phyloP scores from a whole-genome alignment of 2,113 vertebrate genomes.

The Monopterus albus region DNA sequence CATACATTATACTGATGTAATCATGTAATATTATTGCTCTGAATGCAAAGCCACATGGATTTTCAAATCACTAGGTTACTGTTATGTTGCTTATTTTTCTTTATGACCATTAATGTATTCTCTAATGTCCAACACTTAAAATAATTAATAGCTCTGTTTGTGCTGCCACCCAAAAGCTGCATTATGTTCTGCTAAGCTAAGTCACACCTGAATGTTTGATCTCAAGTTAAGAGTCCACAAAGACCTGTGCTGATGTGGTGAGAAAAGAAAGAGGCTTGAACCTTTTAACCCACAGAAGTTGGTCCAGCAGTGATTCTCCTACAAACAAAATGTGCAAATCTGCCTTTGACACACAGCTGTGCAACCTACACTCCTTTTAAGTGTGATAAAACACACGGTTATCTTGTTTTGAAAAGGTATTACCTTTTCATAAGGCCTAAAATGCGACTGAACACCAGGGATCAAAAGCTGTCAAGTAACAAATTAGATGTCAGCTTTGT shows the following conservation, averaged over 20 bases:
- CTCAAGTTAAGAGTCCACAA: neutral
- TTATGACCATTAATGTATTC: neutral
- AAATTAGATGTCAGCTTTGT: too few relatives aligned
- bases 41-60: conserved; percentile 4
- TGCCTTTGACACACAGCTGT: too few relatives aligned
- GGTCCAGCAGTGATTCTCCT: neutral
- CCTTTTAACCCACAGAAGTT: neutral
- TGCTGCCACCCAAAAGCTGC: neutral
- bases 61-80: neutral
- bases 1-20: conserved; percentile 4
- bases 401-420: too few relatives aligned
- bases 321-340: too few relatives aligned
- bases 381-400: too few relatives aligned
- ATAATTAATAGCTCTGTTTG: neutral
- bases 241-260: neutral
- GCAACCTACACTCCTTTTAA: too few relatives aligned
- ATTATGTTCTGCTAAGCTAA: neutral
- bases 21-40: conserved; percentile 13
- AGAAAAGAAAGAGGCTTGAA: neutral
- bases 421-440: too few relatives aligned
- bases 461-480: too few relatives aligned
- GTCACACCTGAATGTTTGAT: neutral
- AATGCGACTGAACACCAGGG: too few relatives aligned
- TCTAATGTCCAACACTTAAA: conserved; percentile 9
- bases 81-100: conserved; percentile 9